Evolutionary conservation across 2,888 invertebrate genomes (phyloP), one percentile per base, ranked within the genome.

Genomic region (Cordylochernes scorpioides): DNA sequence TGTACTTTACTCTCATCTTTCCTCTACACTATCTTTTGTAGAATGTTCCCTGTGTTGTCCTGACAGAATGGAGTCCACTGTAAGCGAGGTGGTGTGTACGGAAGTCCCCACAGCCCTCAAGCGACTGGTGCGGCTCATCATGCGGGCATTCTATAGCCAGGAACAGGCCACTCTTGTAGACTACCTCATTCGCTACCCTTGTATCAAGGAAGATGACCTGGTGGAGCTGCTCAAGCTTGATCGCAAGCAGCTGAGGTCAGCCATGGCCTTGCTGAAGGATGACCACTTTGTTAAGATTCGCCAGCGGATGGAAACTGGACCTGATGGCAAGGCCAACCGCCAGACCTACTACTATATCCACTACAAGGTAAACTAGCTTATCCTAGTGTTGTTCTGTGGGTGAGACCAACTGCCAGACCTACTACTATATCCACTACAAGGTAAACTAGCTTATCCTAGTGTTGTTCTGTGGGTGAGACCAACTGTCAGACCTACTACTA

Each of bases 311-410:
- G 88, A 88, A 60, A 88, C 88, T 30, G 84, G 77, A 18, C 63
- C 68, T 0, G 88, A 91, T 55, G 82, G 84, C 4, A 84, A 82
- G 59, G 78, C 82, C 17, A 82, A 80, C 47, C 77, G 82, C 60
- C 82, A 86, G 13, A 88, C 86, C 54, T 91, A 86, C 53, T 91
- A 88, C 54, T 91, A 82, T 49, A 88, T 91, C 44, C 88, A 88
- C 55, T 91, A 88, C 54, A 82, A 82, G 50, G 62, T 64, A 46
- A 39, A 2, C n/a, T n/a, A n/a, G n/a, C n/a, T n/a, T n/a, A n/a
- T 5, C 22, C 6, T 13, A 22, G 14, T 22, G 14, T 22, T 22
- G 12, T 22, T 22, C 14, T 22, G 14, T n/a, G 9, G 10, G 21
- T 19, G 10, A 19, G 9, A 19, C 9, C 10, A 19, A 19, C 10